Percentiles rank a stretch among this genome's conserved stretches.
phyloP scores from a whole-genome alignment of 1,140 invertebrate species.

The Drosophila insularis region DNA sequence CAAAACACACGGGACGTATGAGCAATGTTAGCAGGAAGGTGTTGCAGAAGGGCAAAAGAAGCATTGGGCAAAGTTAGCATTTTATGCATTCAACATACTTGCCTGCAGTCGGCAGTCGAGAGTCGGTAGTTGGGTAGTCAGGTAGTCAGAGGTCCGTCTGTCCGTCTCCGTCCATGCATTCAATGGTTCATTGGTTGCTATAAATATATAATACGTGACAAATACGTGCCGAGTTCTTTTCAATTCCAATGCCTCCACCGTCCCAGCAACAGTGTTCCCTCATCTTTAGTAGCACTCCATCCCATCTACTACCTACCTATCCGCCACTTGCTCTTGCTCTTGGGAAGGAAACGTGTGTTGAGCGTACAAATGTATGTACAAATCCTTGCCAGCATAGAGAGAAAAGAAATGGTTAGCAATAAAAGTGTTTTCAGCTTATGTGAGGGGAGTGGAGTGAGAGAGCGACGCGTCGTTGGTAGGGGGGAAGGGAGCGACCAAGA shows the following conservation, averaged over 20 bases:
- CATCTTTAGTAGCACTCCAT: not conserved
- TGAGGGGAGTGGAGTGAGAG: conserved; percentile 59
- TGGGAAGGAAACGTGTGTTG: conserved; percentile 33
- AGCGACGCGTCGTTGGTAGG: conserved; percentile 43
- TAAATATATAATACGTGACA: conserved; percentile 81
- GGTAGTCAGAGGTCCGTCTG: not conserved
- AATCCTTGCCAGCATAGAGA: conserved; percentile 62
- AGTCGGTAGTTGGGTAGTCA: conserved; percentile 2
- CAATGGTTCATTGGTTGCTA: conserved; percentile 80
- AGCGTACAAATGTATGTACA: conserved; percentile 55
- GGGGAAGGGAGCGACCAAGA: conserved; percentile 48
- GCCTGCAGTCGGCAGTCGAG: conserved; percentile 23
- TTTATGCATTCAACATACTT: conserved; percentile 69
- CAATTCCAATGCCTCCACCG: conserved; percentile 47
- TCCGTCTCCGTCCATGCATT: conserved; percentile 59
- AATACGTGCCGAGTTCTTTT: conserved; percentile 80
- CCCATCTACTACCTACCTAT: not conserved
- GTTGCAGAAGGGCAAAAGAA: not conserved
- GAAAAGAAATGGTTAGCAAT: conserved; percentile 76
- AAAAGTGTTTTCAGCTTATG: conserved; percentile 60
- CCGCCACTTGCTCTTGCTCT: not conserved
- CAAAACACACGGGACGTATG: conserved; percentile 67
- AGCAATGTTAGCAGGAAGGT: conserved; percentile 50
- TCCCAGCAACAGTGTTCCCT: not conserved
- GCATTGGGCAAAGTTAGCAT: conserved; percentile 29